Evolutionary conservation across 2,888 invertebrate genomes (phyloP), one percentile per base, ranked within the genome.

Genomic region (Ctena decussata): DNA sequence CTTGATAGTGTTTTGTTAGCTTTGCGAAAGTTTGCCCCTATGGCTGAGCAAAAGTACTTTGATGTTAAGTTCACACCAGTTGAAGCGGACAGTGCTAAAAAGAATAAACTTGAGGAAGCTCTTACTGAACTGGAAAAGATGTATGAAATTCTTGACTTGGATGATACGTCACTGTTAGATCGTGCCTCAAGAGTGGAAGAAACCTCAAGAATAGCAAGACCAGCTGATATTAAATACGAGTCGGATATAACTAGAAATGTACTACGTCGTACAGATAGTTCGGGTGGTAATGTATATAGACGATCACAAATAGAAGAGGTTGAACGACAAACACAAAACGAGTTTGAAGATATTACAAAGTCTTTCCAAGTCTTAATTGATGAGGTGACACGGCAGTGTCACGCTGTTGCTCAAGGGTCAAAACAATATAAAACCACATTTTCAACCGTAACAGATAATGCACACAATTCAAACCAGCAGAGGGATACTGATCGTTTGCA

Each of bases 51-150:
- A 53, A 85, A 81, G 32, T 90, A 89, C 53, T 90, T 88, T 46
- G 91, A 91, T 65, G 72, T 90, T 2, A 90, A 87, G 65, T 85
- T 89, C 27, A 85, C 87, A 39, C 85, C 88, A 39, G 89, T 89
- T 69, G 94, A 94, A 79, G 87, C 90, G 21, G 91, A 90, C 49
- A 86, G 81, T 35, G 86, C 80, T 44, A 93, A 92, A 80, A 93
- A 90, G 73, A 90, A 92, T 18, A 94, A 94, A 80, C 90, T 95
- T 6, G 88, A 92, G 70, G 95, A 94, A 75, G 94, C 93, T 12
- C 86, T 95, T 35, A 85, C 90, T 3, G 95, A 95, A 72, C 90
- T 95, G 37, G 95, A 95, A 73, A 90, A 91, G 82, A 93, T 94
- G 46, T 95, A 94, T 83, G 91, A 93, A 49, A 90, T 89, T 57